phyloP scores from a whole-genome alignment of 2,888 invertebrate genomes.

The Parnassius mnemosyne region DNA sequence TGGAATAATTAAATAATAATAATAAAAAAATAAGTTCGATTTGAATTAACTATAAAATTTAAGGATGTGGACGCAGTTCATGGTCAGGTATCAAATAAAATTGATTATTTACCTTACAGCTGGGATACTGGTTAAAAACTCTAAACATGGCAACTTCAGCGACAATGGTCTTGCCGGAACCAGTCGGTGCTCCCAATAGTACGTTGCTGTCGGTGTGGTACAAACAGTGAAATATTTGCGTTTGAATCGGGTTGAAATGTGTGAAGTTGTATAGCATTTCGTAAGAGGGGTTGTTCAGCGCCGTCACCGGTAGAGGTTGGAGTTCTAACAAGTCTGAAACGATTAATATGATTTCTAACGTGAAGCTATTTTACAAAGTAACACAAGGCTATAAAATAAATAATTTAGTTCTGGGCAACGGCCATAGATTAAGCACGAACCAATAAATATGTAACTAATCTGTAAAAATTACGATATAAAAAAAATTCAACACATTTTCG shows the following conservation, averaged over 20 bases:
- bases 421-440: too few relatives aligned
- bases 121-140: conserved; percentile 90
- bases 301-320: conserved; percentile 92
- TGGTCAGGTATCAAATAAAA: too few relatives aligned
- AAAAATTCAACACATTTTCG: too few relatives aligned
- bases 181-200: conserved; percentile 96
- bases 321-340: conserved; percentile 90
- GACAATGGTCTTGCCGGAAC: conserved; percentile 98
- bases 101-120: conserved; percentile 82
- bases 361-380: too few relatives aligned
- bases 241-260: conserved; percentile 99
- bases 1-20: too few relatives aligned
- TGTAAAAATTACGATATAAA: too few relatives aligned
- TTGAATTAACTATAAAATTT: too few relatives aligned
- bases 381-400: too few relatives aligned
- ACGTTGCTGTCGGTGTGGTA: conserved; percentile 97
- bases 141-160: conserved; percentile 98
- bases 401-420: too few relatives aligned
- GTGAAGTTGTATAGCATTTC: conserved; percentile 93
- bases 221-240: conserved; percentile 97
- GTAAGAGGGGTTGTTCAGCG: conserved; percentile 87
- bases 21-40: too few relatives aligned
- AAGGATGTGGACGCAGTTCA: too few relatives aligned
- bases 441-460: too few relatives aligned
- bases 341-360: background rate